Evolutionary conservation across 1,140 invertebrate genomes (phyloP).

Genomic region (Vanessa atalanta): DNA sequence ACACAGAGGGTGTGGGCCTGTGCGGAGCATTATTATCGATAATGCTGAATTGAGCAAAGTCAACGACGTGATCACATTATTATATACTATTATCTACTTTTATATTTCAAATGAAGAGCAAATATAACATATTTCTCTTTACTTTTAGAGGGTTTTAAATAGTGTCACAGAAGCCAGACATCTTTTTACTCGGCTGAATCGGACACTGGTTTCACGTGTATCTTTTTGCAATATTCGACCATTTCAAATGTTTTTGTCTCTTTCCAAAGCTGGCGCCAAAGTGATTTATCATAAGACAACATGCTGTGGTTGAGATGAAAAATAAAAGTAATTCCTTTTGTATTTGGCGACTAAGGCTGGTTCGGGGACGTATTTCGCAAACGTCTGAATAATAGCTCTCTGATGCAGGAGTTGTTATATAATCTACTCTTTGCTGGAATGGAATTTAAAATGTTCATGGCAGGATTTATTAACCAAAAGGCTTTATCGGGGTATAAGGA

Average conservation of each 20-base stretch:
- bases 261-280: slow-evolving; percentile 58
- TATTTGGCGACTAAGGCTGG: slow-evolving; percentile 62
- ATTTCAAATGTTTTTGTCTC: slow-evolving; percentile 65
- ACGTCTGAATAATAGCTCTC: slow-evolving; percentile 65
- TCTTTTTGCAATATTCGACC: slow-evolving; percentile 50
- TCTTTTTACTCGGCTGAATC: slow-evolving; percentile 50
- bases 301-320: slow-evolving; percentile 74
- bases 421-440: background rate
- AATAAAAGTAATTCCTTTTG: slow-evolving; percentile 77
- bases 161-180: background rate
- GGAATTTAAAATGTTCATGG: background rate
- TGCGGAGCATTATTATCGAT: no score
- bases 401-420: slow-evolving; percentile 6
- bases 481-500: background rate
- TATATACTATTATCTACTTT: no score
- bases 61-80: no score
- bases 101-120: no score
- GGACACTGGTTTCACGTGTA: slow-evolving; percentile 53
- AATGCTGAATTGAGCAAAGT: no score
- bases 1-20: no score
- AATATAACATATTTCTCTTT: no score
- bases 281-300: slow-evolving; percentile 77
- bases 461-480: background rate
- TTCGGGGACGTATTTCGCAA: slow-evolving; percentile 66
- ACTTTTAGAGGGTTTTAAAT: slow-evolving; percentile 1